Evolutionary conservation across 1,140 invertebrate species (phyloP), one percentile per base, ranked within the genome.

Genomic region (Trichonephila inaurata): DNA sequence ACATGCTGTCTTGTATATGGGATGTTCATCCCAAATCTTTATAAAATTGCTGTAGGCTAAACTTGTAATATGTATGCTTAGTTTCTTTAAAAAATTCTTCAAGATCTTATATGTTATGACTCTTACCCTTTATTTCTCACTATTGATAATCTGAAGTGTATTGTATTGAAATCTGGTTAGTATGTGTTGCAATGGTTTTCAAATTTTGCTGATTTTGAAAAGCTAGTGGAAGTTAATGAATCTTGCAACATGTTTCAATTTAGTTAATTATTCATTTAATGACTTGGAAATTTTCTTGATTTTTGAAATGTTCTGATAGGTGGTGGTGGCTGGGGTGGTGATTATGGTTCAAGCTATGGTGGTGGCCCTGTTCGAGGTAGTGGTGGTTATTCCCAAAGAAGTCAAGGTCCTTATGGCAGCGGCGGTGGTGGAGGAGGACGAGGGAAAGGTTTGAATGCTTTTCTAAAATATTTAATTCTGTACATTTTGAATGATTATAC

Each of bases 291-390:
- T 24, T 40, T 69, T 28, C 8, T 12, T 14, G 14, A n/a, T 10
- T n/a, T 66, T 66, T 69, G 2, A n/a, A 69, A 24, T 69, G 12
- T 24, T 24, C 24, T 28, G n/a, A 2, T 69, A 69, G 93, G 93
- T 21, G 87, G 94, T 62, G 94, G 91, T 28, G 94, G 91, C 18
- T 92, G 91, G 83, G 85, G 94, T 19, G 87, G 88, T 8, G 89
- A 91, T 33, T 94, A 94, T 94, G 94, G 94, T 16, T 94, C 86
- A 44, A 92, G 94, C 64, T 94, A 94, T 92, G 94, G 94, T 6
- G 94, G 94, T 87, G 94, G 94, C 28, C 92, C 94, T 60, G 81
- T 94, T 5, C 28, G 93, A 92, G 87, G 92, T 14, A 83, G 92
- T 87, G 87, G 91, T 60, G 94, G 94, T 33, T 94, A 94, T 85